Base-by-base conservation (phyloP, 1,140 invertebrate species). In the Atopsyche davidsoni region DNA sequence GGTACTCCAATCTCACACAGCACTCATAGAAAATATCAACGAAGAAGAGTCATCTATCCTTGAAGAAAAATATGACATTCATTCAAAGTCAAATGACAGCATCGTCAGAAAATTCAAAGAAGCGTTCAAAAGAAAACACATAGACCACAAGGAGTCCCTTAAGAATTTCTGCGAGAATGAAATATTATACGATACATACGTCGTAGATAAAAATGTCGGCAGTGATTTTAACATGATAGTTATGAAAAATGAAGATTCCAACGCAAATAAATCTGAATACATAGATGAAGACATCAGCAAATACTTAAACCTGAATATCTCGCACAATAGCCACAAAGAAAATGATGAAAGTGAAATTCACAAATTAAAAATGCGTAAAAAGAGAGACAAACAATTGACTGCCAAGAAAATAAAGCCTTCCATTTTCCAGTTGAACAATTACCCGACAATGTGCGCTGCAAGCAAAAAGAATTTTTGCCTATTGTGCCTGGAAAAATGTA, bases 401-500 rank as follows among this genome's bases (percentile, higher is more conserved):
- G 42, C 16, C 18, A 53, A 42, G 38, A 46, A 18, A 7, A 14
- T 17, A 44, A 45, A 51, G 14, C 14, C 18, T 34, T 25, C 35
- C 7, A 17, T 21, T 42, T 18, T 23, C 11, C 41, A 42, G 43
- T 19, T 23, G 25, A 46, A 46, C 22, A 41, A 53, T 14, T 46
- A 53, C 18, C 43, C 45, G n/a, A 32, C 48, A 32, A 46, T 56
- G 41, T 17, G 46, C 1, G 40, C 25, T 2, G 47, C 54, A 16
- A 35, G 23, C 13, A 49, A 48, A 38, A 40, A 25, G 21, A 49
- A 50, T 14, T 24, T 43, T 13, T 58, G 56, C 42, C 22, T 58
- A 35, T 42, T 58, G 22, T 58, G 56, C 17, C 22, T 58, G 9
- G 39, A 58, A 41, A 48, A 47, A 14, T 52, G 45, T 16, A 46